Base-by-base conservation (phyloP, 1,140 invertebrate species). In the Ips nitidus region DNA sequence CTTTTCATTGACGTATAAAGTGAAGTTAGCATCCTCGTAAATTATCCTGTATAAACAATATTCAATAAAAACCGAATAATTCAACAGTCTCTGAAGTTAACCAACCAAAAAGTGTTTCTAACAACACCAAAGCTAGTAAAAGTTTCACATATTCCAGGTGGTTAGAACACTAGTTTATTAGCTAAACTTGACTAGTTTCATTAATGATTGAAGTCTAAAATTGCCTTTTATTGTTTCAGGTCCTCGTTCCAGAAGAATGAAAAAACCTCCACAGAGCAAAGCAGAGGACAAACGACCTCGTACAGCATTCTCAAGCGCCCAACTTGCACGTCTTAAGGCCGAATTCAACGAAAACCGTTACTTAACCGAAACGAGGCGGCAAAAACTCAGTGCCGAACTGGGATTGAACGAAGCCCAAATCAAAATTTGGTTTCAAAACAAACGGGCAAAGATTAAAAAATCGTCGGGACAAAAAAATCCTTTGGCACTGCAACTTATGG, bases 381-480 rank as follows among this genome's bases (percentile, higher is more conserved):
- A 94, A 80, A 89, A 93, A 72, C 83, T 98, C 52, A 93, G 95
- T 37, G 83, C 87, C 8, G 94, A 97, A 76, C 83, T 98, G 40
- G 90, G 90, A 22, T 82, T 98, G 6, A 95, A 97, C 81, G 96
- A 98, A 80, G 92, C 93, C 1, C 95, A 98, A 80, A 97, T 98
- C 77, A 98, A 98, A 82, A 98, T 98, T 74, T 93, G 91, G 90
- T 95, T 97, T 80, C 94, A 98, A 82, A 98, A 98, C 81, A 97
- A 97, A 81, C 81, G 95, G 62, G 95, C 95, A 64, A 98, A 98
- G 82, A 91, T 97, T 77, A 98, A 98, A 85, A 97, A 97, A 79
- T 85, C 92, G 1, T 88, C 85, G 52, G 93, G 93, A 0, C 86
- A 89, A 59, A 91, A 91, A 75, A 94, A 94, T 81, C 89, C 91